Base-by-base conservation (phyloP, 2,797 vertebrate species). In the Cyclura pinguis region DNA sequence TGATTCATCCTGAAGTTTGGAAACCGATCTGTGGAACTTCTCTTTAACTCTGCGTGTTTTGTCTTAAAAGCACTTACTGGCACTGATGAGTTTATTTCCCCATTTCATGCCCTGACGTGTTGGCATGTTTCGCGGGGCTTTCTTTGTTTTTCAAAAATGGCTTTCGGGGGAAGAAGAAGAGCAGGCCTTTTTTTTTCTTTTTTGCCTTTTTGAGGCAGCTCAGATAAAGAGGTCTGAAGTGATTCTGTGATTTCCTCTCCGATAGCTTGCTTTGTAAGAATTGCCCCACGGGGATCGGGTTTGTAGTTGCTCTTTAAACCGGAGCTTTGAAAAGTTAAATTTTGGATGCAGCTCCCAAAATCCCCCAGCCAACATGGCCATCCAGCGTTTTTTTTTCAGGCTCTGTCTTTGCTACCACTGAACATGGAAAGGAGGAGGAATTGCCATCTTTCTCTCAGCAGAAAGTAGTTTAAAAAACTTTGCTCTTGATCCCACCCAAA, bases 1-100 rank as follows among this genome's bases (percentile, higher is more conserved):
- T 87, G 84, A 91, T 86, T 91, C 90, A 88, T 14, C 22, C 78
- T 47, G n/a, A 89, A 76, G 52, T 89, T 91, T 86, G 67, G 91
- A 86, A 86, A 91, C 88, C 3, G 57, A 82, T 69, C 69, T 89
- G 78, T 42, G 69, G 47, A 47, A 69, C 59, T 89, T 91, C 84
- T 89, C 72, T 80, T 86, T 73, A 86, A 86, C 52, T 74, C 29
- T 38, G 59, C 59, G 29, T 20, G 14, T 59, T 35, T 50, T 50
- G 3, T 47, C 50, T 84, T 38, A 85, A 85, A 47, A 64, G n/a
- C 29, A 73, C 57, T 88, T 91, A 86, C 91, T 83, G 90, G 85
- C 80, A 91, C 13, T 78, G 80, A 78, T 42, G 4, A 57, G 18
- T 88, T 82, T 52, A 69, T 89, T 85, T 91, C 69, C 80, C 69